A percentile compares a stretch with the other conserved stretches of the same genome.
These are phyloP conservation scores for Cyclargus thomasi DNA, from an alignment of 1,140 invertebrate genomes.

Conservation along the genomic window DNA sequence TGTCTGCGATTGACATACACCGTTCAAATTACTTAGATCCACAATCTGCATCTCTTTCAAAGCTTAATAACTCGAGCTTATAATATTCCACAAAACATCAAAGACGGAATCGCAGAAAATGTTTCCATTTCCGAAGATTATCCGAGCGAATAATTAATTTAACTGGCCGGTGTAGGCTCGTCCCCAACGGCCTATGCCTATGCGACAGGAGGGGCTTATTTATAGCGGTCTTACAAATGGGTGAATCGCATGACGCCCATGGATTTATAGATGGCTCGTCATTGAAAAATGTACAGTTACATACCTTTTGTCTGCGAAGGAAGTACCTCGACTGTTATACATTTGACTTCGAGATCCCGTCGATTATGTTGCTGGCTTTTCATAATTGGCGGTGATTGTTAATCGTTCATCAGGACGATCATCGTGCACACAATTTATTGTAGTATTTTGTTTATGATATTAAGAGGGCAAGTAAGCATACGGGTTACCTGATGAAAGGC, in stretches of 20 bases:
- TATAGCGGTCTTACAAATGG: constrained; percentile 6
- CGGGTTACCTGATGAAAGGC: too few relatives aligned
- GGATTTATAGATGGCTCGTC: neutral
- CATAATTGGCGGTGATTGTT: too few relatives aligned
- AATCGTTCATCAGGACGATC: too few relatives aligned
- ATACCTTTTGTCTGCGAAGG: neutral
- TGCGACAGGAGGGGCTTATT: neutral
- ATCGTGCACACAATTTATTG: too few relatives aligned
- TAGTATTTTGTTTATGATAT: too few relatives aligned
- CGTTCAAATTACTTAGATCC: too few relatives aligned
- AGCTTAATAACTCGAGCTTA: neutral
- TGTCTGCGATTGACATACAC: too few relatives aligned
- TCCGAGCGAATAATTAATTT: constrained; percentile 1
- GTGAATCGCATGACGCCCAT: neutral
- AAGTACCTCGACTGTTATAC: neutral
- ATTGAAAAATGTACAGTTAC: neutral
- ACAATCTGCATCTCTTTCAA: too few relatives aligned
- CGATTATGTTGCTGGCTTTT: too few relatives aligned
- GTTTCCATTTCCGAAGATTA: neutral
- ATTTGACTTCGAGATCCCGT: too few relatives aligned
- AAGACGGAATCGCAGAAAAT: neutral
- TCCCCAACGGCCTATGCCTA: neutral
- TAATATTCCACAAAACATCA: neutral
- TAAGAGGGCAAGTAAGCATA: too few relatives aligned
- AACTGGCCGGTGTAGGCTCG: neutral